These are phyloP conservation scores for Coregonus suidteri DNA, from an alignment of 2,797 vertebrate genomes.

Conservation along the genomic window DNA sequence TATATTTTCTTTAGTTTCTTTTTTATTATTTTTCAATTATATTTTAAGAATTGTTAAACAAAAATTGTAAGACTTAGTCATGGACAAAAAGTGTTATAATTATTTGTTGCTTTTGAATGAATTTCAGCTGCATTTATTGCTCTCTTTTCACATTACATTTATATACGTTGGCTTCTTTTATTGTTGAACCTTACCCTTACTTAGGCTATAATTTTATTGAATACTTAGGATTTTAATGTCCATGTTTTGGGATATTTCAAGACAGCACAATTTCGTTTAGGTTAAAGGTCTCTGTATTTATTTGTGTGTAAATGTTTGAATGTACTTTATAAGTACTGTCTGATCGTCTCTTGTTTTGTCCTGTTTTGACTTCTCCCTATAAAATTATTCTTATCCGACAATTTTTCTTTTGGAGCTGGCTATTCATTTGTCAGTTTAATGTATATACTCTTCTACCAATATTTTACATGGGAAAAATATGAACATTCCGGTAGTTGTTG, in stretches of 20 bases:
- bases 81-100: neutral
- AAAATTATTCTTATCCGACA: too few species aligned
- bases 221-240: neutral
- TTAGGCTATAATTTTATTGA: neutral
- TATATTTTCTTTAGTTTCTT: neutral
- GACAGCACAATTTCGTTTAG: neutral
- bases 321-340: too few species aligned
- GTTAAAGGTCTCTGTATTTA: slow-evolving; percentile 6
- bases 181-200: neutral
- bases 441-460: neutral
- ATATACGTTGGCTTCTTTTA: neutral
- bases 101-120: neutral
- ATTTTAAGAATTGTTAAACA: neutral
- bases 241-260: neutral
- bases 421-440: neutral
- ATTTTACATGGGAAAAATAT: too few species aligned
- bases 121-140: neutral
- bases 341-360: neutral
- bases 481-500: too few species aligned
- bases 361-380: too few species aligned
- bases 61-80: neutral
- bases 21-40: too few species aligned
- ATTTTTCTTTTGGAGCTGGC: neutral
- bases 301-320: neutral
- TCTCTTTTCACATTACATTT: neutral